Conservation (phyloP, 2,113 vertebrate genomes). For the Saguinus midas region DNA sequence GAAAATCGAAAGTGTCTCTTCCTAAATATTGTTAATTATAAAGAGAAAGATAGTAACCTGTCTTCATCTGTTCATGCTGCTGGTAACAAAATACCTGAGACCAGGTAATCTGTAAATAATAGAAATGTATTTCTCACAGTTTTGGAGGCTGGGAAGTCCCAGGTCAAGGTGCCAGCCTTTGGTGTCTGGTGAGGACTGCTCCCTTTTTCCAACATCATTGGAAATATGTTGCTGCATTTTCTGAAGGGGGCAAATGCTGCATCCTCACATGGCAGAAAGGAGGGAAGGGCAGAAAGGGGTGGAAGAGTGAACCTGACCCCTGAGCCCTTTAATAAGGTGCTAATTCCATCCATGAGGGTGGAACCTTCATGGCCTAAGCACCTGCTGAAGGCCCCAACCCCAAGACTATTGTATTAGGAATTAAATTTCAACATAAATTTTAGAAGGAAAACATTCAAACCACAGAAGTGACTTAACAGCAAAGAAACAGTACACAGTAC, state of each 20-base stretch:
- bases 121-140: background rate
- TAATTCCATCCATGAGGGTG: background rate
- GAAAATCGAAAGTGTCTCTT: background rate
- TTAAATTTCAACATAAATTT: background rate
- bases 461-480: background rate
- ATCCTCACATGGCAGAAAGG: background rate
- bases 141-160: background rate
- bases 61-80: background rate
- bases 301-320: background rate
- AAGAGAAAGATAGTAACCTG: background rate
- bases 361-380: background rate
- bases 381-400: background rate
- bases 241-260: background rate
- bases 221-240: background rate
- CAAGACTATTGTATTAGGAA: background rate
- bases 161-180: background rate
- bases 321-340: background rate
- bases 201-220: background rate
- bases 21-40: background rate
- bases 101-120: background rate
- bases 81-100: background rate
- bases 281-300: too few species aligned
- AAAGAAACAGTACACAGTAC: background rate
- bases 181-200: background rate
- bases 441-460: background rate